These are phyloP conservation scores for Mesopsocus fuscifrons DNA, from an alignment of 2,888 invertebrate species.

Conservation along the genomic window DNA sequence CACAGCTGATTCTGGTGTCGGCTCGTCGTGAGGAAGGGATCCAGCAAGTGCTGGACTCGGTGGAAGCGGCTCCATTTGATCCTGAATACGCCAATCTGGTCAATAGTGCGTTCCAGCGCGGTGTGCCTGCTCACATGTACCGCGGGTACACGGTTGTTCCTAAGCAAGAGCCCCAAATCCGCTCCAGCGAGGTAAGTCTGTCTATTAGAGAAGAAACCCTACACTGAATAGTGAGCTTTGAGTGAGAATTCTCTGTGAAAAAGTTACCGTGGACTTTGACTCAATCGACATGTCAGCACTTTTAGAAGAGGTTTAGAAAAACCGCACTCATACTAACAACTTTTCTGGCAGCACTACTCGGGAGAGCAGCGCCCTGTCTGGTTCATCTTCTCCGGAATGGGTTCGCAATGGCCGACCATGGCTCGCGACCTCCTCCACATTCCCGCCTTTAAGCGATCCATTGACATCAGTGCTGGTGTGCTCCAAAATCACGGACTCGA, in stretches of 20 bases:
- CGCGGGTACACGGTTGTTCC: conserved; percentile 29
- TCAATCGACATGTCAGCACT: background rate
- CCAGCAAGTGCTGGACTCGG: conserved; percentile 20
- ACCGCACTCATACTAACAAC: no score
- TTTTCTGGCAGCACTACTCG: conserved; percentile 11
- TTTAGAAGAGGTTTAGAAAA: no score
- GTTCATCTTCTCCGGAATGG: conserved; percentile 60
- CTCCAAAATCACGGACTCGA: conserved; percentile 40
- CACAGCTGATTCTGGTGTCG: conserved; percentile 26
- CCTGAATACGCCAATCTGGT: conserved; percentile 19
- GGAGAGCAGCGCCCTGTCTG: conserved; percentile 30
- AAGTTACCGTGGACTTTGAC: background rate
- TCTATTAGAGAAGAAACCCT: background rate
- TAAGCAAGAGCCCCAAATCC: background rate
- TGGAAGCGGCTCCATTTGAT: conserved; percentile 17
- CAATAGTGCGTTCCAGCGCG: conserved; percentile 20
- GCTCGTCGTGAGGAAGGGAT: conserved; percentile 31
- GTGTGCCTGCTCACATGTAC: conserved; percentile 27
- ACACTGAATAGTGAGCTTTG: no score
- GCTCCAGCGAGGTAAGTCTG: conserved; percentile 2
- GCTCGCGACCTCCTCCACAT: conserved; percentile 43
- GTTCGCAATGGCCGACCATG: conserved; percentile 53
- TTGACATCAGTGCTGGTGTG: conserved; percentile 34
- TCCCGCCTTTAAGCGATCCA: conserved; percentile 42
- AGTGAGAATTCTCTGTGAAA: conserved; percentile 2